phyloP scores from a whole-genome alignment of 2,888 invertebrate genomes.

The Priocnemis perturbator region DNA sequence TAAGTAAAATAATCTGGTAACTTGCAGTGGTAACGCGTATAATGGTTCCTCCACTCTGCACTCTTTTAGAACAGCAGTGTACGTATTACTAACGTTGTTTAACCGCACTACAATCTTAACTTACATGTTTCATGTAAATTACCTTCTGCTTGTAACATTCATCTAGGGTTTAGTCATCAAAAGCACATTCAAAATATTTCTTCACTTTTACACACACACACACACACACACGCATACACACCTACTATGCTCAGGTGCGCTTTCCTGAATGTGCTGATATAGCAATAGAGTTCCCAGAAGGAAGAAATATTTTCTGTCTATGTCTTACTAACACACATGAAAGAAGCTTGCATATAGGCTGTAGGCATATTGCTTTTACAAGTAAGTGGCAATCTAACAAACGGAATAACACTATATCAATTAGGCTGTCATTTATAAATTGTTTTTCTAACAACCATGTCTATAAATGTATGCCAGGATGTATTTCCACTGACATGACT shows the following conservation, averaged over 20 bases:
- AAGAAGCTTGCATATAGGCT: conserved; percentile 43
- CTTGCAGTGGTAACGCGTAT: conserved; percentile 66
- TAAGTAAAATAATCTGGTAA: conserved; percentile 57
- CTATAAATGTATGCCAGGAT: conserved; percentile 36
- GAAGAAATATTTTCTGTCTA: conserved; percentile 41
- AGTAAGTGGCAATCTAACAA: conserved; percentile 37
- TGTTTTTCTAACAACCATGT: conserved; percentile 74
- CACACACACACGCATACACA: conserved; percentile 2
- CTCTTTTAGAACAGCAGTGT: conserved; percentile 66
- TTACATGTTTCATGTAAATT: conserved; percentile 19
- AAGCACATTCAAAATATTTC: conserved; percentile 43
- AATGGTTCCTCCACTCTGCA: conserved; percentile 69
- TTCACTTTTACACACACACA: conserved; percentile 26
- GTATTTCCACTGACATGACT: neutral
- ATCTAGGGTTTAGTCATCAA: conserved; percentile 34
- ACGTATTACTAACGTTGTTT: conserved; percentile 60
- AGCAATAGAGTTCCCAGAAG: neutral
- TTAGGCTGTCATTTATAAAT: conserved; percentile 62
- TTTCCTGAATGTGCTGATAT: neutral
- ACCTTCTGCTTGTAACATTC: conserved; percentile 42
- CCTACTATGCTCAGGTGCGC: neutral
- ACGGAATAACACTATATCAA: conserved; percentile 19
- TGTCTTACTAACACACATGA: conserved; percentile 29
- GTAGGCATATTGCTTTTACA: conserved; percentile 43
- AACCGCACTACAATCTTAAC: conserved; percentile 40